Evolutionary conservation across 2,797 vertebrate species (phyloP).

Genomic region (Xiphophorus birchmanni): DNA sequence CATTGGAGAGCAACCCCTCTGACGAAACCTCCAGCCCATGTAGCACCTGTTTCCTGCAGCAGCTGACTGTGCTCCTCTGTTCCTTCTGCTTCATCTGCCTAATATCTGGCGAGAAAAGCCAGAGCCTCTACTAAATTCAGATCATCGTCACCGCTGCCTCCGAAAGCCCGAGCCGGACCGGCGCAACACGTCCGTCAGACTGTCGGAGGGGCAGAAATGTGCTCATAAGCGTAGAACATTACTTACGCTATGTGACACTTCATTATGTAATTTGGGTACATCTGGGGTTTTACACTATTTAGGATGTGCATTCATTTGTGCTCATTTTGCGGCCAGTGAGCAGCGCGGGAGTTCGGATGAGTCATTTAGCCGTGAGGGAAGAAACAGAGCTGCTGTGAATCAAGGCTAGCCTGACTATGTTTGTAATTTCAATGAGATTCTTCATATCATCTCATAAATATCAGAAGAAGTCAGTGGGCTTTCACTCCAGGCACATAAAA

Average conservation of each 20-base stretch:
- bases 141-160: slow-evolving; percentile 38
- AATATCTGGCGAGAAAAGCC: slow-evolving; percentile 54
- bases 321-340: slow-evolving; percentile 26
- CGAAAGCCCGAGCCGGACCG: slow-evolving; percentile 19
- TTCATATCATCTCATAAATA: slow-evolving; percentile 42
- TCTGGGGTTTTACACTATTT: slow-evolving; percentile 29
- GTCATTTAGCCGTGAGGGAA: slow-evolving; percentile 51
- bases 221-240: slow-evolving; percentile 25
- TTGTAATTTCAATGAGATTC: slow-evolving; percentile 40
- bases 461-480: slow-evolving; percentile 15
- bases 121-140: slow-evolving; percentile 47
- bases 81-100: slow-evolving; percentile 69
- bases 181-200: slow-evolving; percentile 21
- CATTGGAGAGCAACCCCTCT: background rate
- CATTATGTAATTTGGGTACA: slow-evolving; percentile 32
- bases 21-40: slow-evolving; percentile 29
- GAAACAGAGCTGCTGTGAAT: slow-evolving; percentile 46
- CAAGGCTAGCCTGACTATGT: slow-evolving; percentile 21
- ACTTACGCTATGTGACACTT: slow-evolving; percentile 18
- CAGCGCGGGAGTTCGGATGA: slow-evolving; percentile 43
- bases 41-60: slow-evolving; percentile 26
- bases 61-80: slow-evolving; percentile 62
- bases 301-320: slow-evolving; percentile 41
- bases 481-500: slow-evolving; percentile 16
- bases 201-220: background rate